Percentiles rank a stretch among this genome's conserved stretches.
Evolutionary conservation across 1,140 invertebrate genomes (phyloP).

Genomic region (Bombus superbus): DNA sequence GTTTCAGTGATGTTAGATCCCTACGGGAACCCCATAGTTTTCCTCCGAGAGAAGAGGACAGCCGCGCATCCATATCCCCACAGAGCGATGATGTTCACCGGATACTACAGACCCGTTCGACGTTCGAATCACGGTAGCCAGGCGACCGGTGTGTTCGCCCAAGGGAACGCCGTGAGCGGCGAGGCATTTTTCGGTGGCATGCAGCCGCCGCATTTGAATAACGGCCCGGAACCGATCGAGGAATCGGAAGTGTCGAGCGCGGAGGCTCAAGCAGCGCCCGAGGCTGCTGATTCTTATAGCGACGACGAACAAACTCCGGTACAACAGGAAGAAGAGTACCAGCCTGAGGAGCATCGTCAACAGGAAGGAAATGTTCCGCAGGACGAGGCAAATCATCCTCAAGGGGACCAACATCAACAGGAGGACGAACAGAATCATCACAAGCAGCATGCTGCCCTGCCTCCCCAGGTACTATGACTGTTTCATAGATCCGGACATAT

Average conservation of each 20-base stretch:
- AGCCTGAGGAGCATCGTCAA: constrained; percentile 36
- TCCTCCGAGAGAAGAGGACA: constrained; percentile 68
- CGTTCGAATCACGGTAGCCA: constrained; percentile 58
- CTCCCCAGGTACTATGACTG: constrained; percentile 34
- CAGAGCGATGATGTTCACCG: constrained; percentile 78
- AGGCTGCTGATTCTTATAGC: constrained; percentile 36
- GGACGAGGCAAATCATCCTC: constrained; percentile 21
- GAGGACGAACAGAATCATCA: constrained; percentile 35
- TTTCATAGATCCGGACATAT: background rate
- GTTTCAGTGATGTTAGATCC: constrained; percentile 67
- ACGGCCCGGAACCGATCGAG: constrained; percentile 68
- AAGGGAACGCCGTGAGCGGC: constrained; percentile 77
- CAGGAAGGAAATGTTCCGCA: constrained; percentile 14
- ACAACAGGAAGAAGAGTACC: constrained; percentile 40
- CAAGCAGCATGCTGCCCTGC: constrained; percentile 13
- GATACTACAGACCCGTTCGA: constrained; percentile 74
- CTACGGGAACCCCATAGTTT: constrained; percentile 62
- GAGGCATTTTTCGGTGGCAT: constrained; percentile 70
- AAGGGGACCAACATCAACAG: constrained; percentile 16
- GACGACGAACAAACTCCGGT: constrained; percentile 16
- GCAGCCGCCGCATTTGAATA: constrained; percentile 54
- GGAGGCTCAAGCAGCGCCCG: constrained; percentile 72
- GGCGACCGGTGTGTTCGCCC: constrained; percentile 75
- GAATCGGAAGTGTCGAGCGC: constrained; percentile 70
- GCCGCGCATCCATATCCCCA: constrained; percentile 66